Percentiles rank a stretch among this genome's conserved stretches.
Evolutionary conservation across 2,888 invertebrate species (phyloP).

Genomic region (Lithophane socia): DNA sequence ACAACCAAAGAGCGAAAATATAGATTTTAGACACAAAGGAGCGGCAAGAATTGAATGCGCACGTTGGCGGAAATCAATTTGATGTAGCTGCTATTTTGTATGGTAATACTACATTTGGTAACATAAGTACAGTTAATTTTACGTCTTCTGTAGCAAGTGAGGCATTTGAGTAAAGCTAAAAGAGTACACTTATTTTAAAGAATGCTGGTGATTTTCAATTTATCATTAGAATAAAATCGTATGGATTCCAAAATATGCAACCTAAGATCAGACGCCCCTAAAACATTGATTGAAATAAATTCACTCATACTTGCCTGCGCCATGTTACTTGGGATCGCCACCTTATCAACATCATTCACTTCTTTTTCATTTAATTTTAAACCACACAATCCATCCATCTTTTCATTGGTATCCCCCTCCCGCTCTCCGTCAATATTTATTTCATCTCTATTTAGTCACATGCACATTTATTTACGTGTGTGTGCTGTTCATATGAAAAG

Average conservation of each 20-base stretch:
- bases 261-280: not conserved
- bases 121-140: constrained; percentile 16
- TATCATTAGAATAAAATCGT: not conserved
- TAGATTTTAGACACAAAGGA: constrained; percentile 55
- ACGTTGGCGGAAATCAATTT: constrained; percentile 42
- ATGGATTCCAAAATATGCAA: not conserved
- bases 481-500: not conserved
- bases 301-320: not conserved
- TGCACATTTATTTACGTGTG: not conserved
- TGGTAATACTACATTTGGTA: constrained; percentile 38
- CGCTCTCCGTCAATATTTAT: not conserved
- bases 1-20: constrained; percentile 49
- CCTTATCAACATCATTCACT: not conserved
- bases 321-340: not conserved
- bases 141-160: constrained; percentile 16
- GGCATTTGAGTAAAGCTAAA: constrained; percentile 6
- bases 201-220: not conserved
- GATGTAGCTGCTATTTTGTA: constrained; percentile 16
- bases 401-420: not conserved
- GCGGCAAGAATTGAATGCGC: constrained; percentile 40
- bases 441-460: not conserved
- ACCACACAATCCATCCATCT: constrained; percentile 1
- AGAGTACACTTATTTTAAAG: not conserved
- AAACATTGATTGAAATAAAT: not conserved
- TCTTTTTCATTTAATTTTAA: constrained; percentile 11